Percentiles rank a stretch among this genome's conserved stretches.
Conservation (phyloP, 2,113 vertebrate genomes). For the Vimba vimba region DNA sequence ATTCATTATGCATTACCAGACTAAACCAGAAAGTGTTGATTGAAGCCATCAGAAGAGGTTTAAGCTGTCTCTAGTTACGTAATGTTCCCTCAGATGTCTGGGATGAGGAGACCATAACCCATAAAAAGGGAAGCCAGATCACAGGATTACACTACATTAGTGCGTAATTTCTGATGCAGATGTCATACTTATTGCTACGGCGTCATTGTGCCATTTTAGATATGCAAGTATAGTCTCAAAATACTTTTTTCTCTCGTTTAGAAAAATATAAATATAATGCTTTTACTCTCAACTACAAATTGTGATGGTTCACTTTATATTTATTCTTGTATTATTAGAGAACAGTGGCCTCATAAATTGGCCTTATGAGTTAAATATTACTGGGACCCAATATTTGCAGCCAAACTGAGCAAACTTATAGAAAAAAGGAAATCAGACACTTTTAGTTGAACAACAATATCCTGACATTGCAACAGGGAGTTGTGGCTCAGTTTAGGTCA, state of each 20-base stretch:
- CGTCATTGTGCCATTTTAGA: background rate
- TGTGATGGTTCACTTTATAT: background rate
- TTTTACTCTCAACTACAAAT: conserved; percentile 1
- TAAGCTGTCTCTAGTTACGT: conserved; percentile 50
- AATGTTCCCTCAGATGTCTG: conserved; percentile 54
- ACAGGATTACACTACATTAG: conserved; percentile 58
- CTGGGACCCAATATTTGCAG: background rate
- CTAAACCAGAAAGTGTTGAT: conserved; percentile 6
- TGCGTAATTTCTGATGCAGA: conserved; percentile 16
- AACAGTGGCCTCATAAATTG: background rate
- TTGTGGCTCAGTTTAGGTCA: conserved; percentile 9
- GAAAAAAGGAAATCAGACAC: background rate
- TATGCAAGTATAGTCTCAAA: background rate
- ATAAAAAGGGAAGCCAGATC: conserved; percentile 51
- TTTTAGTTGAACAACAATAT: background rate
- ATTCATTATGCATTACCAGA: background rate
- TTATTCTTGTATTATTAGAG: background rate
- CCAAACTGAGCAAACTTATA: background rate
- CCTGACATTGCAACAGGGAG: background rate
- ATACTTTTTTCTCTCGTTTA: background rate
- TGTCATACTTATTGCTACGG: background rate
- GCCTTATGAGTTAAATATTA: background rate
- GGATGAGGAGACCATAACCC: conserved; percentile 49
- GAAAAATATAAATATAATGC: background rate
- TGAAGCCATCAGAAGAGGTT: conserved; percentile 9